These are phyloP conservation scores for Halesus radiatus DNA, from an alignment of 1,140 invertebrate genomes.

Conservation along the genomic window DNA sequence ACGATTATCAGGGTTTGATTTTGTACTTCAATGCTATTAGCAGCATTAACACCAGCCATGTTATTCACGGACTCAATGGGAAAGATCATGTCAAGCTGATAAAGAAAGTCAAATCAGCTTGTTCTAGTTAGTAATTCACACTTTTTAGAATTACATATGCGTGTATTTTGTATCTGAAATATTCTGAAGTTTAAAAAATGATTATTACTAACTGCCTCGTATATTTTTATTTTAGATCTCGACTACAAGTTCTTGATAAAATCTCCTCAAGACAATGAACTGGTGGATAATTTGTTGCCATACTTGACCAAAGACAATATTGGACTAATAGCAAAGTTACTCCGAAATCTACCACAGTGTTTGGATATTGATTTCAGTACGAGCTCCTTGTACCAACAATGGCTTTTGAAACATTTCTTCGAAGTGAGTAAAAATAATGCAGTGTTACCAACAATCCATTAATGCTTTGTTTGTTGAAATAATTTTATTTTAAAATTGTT, in stretches of 20 bases:
- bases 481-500: neutral
- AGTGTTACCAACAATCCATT: neutral
- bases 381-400: slow-evolving; percentile 49
- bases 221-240: slow-evolving; percentile 45
- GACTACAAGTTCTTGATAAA: slow-evolving; percentile 52
- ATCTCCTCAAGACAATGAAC: slow-evolving; percentile 27
- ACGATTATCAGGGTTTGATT: slow-evolving; percentile 49
- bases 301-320: slow-evolving; percentile 52
- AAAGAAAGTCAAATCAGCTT: slow-evolving; percentile 54
- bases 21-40: slow-evolving; percentile 50
- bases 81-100: slow-evolving; percentile 54
- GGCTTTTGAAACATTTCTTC: slow-evolving; percentile 52
- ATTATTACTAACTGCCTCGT: neutral
- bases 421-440: slow-evolving; percentile 47
- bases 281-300: slow-evolving; percentile 44
- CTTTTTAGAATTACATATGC: neutral
- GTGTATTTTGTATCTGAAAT: neutral
- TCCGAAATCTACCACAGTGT: slow-evolving; percentile 49
- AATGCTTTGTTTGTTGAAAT: neutral
- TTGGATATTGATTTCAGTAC: slow-evolving; percentile 51
- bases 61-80: slow-evolving; percentile 43
- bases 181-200: neutral
- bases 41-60: slow-evolving; percentile 39
- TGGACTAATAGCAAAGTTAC: slow-evolving; percentile 52
- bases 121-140: slow-evolving; percentile 44